phyloP scores from a whole-genome alignment of 1,140 invertebrate genomes.

The Daktulosphaira vitifoliae region DNA sequence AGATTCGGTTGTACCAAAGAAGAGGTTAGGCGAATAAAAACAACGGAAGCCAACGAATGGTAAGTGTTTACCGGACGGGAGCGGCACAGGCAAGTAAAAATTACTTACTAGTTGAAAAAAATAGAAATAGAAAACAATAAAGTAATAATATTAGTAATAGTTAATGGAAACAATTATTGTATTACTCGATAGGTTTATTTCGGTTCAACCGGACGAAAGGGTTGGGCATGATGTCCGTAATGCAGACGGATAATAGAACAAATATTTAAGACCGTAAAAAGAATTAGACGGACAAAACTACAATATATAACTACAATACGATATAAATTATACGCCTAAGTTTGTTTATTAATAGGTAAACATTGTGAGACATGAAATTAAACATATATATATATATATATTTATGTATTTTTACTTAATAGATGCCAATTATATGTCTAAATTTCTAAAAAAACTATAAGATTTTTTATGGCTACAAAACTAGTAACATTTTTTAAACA shows the following conservation, averaged over 20 bases:
- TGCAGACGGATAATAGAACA: not conserved
- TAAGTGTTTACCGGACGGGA: constrained; percentile 5
- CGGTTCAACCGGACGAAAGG: constrained; percentile 4
- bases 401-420: not conserved
- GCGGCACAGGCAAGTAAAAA: not conserved
- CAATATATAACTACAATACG: too few relatives aligned
- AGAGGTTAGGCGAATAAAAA: too few relatives aligned
- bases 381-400: not conserved
- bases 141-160: not conserved
- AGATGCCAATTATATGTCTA: too few relatives aligned
- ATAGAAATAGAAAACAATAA: not conserved
- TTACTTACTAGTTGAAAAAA: not conserved
- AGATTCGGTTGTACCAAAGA: too few relatives aligned
- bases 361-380: too few relatives aligned
- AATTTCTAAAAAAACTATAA: too few relatives aligned
- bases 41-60: not conserved
- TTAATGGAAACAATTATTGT: constrained; percentile 20
- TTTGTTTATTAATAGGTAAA: too few relatives aligned
- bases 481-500: too few relatives aligned
- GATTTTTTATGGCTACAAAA: too few relatives aligned
- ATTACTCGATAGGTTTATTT: constrained; percentile 10
- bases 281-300: too few relatives aligned
- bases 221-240: not conserved
- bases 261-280: not conserved
- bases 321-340: too few relatives aligned